Base-by-base conservation (phyloP, 30 jellyfish, hydroid and myxozoan species). In the Sanderia malayensis region DNA sequence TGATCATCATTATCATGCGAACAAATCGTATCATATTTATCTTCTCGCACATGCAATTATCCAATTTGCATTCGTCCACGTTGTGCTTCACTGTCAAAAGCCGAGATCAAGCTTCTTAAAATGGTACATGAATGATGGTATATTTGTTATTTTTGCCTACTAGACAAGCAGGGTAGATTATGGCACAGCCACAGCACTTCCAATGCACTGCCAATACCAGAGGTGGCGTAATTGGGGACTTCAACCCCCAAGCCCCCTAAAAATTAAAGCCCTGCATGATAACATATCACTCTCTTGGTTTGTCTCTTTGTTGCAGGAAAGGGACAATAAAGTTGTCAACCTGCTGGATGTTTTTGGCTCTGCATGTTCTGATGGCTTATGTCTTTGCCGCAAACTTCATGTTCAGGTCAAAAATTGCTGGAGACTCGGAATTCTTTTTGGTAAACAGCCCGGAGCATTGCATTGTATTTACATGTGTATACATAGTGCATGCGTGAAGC, bases 361-460 rank as follows among this genome's bases (percentile, higher is more conserved):
- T 37, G 6, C 52, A 37, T 37, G 52, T 37, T 37, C 6, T 37
- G 13, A 13, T 37, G 6, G 52, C 13, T 37, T 37, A 37, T 13
- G 6, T 37, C 13, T 37, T 4, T 37, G 52, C 6, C 6, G 52
- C 52, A 37, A 37, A 37, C 13, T 6, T 13, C 52, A 37, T 6
- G 6, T 37, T 37, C 13, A 37, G 13, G 13, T 4, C 52, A 37
- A 37, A 6, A 37, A 37, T 4, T 37, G 52, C 10, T 37, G 52
- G 52, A 37, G 52, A 59, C 71, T 27, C 55, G 24, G 8, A 70
- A 27, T 26, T 46, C 41, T 17, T 31, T 44, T 26, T 8, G 82
- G 13, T 20, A 67, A 33, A 67, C n/a, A n/a, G n/a, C n/a, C n/a
- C n/a, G n/a, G n/a, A n/a, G n/a, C n/a, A n/a, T n/a, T n/a, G n/a